Conservation (phyloP, 2,888 invertebrate genomes). For the Sialis fuliginosa region DNA sequence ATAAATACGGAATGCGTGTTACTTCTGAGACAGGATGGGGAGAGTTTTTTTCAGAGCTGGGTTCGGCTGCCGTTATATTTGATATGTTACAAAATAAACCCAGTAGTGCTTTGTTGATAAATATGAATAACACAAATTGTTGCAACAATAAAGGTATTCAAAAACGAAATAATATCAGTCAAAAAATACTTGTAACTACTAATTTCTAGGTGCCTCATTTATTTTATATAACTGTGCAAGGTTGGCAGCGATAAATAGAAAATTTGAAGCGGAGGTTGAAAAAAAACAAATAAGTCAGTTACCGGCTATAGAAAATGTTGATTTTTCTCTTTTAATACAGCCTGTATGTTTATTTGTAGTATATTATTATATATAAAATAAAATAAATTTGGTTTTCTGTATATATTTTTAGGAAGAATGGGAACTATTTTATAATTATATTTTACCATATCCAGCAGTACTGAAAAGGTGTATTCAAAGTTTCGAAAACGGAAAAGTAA, state of each 20-base stretch:
- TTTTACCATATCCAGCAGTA: slow-evolving; percentile 44
- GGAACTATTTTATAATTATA: slow-evolving; percentile 47
- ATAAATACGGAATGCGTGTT: slow-evolving; percentile 43
- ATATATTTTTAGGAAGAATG: slow-evolving; percentile 51
- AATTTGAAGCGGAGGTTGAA: slow-evolving; percentile 37
- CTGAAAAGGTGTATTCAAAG: slow-evolving; percentile 34
- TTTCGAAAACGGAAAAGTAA: slow-evolving; percentile 31
- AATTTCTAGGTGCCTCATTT: slow-evolving; percentile 46
- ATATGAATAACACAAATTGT: slow-evolving; percentile 21
- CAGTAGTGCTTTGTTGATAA: slow-evolving; percentile 37
- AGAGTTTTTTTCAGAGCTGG: slow-evolving; percentile 38
- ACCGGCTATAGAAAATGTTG: slow-evolving; percentile 34
- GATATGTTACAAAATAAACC: slow-evolving; percentile 52
- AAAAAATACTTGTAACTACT: slow-evolving; percentile 8
- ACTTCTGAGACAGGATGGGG: slow-evolving; percentile 30
- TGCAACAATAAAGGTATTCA: neutral
- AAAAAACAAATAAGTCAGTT: slow-evolving; percentile 39
- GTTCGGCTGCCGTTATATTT: slow-evolving; percentile 44
- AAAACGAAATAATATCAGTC: neutral
- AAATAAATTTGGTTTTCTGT: neutral
- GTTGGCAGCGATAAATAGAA: slow-evolving; percentile 42
- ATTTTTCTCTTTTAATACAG: slow-evolving; percentile 42
- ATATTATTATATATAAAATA: neutral
- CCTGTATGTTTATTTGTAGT: slow-evolving; percentile 30
- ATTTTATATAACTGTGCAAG: slow-evolving; percentile 64